phyloP scores from a whole-genome alignment of 2,888 invertebrate genomes.

The Morpho achilles region DNA sequence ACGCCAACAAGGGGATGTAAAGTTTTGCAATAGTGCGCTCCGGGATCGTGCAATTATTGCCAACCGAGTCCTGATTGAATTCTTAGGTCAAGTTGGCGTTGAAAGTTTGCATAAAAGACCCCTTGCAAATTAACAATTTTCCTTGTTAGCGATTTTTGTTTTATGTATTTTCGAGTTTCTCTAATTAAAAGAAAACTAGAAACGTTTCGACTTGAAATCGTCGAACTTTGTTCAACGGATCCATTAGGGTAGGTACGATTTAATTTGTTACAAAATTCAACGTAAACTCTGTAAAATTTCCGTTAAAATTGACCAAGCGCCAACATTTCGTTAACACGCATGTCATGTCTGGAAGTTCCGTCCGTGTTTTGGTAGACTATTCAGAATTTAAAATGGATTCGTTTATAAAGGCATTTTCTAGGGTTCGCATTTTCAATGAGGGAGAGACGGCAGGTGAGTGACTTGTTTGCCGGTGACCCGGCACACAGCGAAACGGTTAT shows the following conservation, averaged over 20 bases:
- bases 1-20: conserved; percentile 65
- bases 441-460: conserved; percentile 72
- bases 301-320: conserved; percentile 62
- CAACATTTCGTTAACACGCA: conserved; percentile 70
- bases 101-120: conserved; percentile 66
- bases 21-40: conserved; percentile 67
- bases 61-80: conserved; percentile 70
- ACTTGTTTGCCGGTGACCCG: conserved; percentile 72
- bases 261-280: conserved; percentile 51
- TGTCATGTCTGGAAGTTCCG: conserved; percentile 72
- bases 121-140: conserved; percentile 58
- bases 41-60: conserved; percentile 67
- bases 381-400: conserved; percentile 73
- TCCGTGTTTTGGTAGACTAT: conserved; percentile 69
- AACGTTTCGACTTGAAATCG: conserved; percentile 30
- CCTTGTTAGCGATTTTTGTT: conserved; percentile 43
- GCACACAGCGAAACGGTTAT: conserved; percentile 61
- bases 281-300: conserved; percentile 48
- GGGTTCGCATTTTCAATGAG: conserved; percentile 72
- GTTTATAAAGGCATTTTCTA: conserved; percentile 73
- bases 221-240: conserved; percentile 31
- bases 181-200: conserved; percentile 42
- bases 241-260: conserved; percentile 39
- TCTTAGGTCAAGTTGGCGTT: conserved; percentile 68
- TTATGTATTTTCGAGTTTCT: conserved; percentile 38